Conservation (phyloP, 2,888 invertebrate genomes). For the Volucella inflata region DNA sequence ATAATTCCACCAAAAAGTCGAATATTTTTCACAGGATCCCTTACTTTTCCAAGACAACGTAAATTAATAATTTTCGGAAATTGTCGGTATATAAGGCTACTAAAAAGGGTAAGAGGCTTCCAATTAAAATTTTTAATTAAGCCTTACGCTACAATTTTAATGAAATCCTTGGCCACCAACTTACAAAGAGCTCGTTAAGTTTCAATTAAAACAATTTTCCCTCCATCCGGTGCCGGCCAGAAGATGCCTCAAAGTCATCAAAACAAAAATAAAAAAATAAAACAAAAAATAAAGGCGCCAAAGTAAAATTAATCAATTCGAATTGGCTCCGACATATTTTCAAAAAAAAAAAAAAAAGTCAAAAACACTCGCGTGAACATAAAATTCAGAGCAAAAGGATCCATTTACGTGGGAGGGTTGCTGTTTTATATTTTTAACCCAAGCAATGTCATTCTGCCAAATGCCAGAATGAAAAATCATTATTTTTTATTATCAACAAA, state of each 20-base stretch:
- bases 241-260: not conserved
- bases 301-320: slow-evolving; percentile 49
- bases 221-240: not conserved
- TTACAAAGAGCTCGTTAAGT: slow-evolving; percentile 29
- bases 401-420: slow-evolving; percentile 1
- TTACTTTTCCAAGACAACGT: too few relatives aligned
- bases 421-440: slow-evolving; percentile 4
- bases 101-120: not conserved
- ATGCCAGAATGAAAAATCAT: slow-evolving; percentile 60
- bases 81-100: too few relatives aligned
- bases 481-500: slow-evolving; percentile 56
- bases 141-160: not conserved
- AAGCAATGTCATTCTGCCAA: slow-evolving; percentile 51
- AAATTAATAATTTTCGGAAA: too few relatives aligned
- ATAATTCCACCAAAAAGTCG: too few relatives aligned
- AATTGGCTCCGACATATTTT: slow-evolving; percentile 36
- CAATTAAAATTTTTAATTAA: slow-evolving; percentile 40
- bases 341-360: not conserved
- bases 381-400: slow-evolving; percentile 7
- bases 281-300: not conserved
- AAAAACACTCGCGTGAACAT: not conserved
- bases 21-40: too few relatives aligned
- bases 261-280: too few relatives aligned
- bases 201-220: slow-evolving; percentile 11
- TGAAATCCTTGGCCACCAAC: not conserved